These are phyloP conservation scores for Hetaerina titia DNA, from an alignment of 2,888 invertebrate genomes.

Conservation along the genomic window DNA sequence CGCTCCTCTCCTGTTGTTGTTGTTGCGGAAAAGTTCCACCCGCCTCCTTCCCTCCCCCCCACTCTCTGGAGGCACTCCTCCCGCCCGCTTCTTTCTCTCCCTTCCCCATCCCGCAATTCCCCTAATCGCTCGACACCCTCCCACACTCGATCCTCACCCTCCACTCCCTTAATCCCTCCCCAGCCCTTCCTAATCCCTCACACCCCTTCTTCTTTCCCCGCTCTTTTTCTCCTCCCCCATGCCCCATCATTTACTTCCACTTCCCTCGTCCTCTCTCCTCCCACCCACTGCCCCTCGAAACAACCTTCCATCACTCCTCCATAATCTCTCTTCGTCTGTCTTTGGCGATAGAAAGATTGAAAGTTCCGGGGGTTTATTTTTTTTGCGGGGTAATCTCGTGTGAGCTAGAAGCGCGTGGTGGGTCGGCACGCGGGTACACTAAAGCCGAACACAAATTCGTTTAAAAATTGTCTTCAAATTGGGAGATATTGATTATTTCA, in stretches of 20 bases:
- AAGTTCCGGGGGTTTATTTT: neutral
- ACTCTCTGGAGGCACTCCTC: neutral
- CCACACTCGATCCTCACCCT: neutral
- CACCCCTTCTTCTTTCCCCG: too few species aligned
- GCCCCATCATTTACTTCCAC: too few species aligned
- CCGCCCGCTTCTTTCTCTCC: neutral
- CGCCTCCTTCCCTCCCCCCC: neutral
- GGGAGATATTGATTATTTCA: neutral
- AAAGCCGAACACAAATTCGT: neutral
- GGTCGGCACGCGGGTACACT: neutral
- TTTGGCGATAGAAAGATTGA: conserved; percentile 9
- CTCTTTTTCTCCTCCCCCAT: too few species aligned
- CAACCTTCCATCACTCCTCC: neutral
- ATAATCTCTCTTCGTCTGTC: conserved; percentile 8
- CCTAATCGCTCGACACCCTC: neutral
- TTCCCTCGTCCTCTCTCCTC: too few species aligned
- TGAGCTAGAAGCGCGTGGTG: neutral
- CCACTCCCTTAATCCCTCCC: too few species aligned
- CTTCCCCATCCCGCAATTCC: neutral
- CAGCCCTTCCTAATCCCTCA: too few species aligned
- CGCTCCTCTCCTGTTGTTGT: neutral
- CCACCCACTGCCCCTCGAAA: too few species aligned
- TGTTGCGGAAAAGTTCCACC: conserved; percentile 43
- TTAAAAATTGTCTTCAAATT: neutral
- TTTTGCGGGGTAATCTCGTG: neutral